These are phyloP conservation scores for Dermolepida albohirtum DNA, from an alignment of 2,888 invertebrate species.

Conservation along the genomic window DNA sequence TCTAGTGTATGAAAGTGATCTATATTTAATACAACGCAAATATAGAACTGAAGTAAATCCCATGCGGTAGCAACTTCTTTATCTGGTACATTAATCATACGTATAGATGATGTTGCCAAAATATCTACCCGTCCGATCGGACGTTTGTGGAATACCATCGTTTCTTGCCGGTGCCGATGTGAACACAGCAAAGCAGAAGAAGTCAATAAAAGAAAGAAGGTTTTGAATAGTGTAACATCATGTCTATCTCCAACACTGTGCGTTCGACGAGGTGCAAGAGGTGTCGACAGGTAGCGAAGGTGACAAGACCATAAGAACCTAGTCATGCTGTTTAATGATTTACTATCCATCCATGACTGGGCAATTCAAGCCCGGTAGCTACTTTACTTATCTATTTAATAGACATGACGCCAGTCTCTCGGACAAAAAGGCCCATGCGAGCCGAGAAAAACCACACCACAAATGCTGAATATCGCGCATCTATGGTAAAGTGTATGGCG, in stretches of 20 bases:
- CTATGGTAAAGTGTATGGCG: no score
- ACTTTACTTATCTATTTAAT: slow-evolving; percentile 64
- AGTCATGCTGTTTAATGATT: slow-evolving; percentile 65
- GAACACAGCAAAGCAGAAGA: not conserved
- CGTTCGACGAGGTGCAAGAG: not conserved
- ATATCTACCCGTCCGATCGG: slow-evolving; percentile 9
- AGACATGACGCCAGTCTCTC: slow-evolving; percentile 60
- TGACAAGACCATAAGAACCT: slow-evolving; percentile 39
- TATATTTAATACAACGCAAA: no score
- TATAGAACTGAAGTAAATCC: no score
- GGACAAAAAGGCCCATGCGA: no score
- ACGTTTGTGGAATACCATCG: slow-evolving; percentile 22
- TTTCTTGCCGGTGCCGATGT: not conserved
- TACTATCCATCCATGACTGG: slow-evolving; percentile 60
- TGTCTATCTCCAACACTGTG: not conserved
- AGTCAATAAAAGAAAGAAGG: not conserved
- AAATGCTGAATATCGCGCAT: no score
- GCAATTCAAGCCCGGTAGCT: slow-evolving; percentile 64
- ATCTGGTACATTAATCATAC: slow-evolving; percentile 34
- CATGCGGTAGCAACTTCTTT: slow-evolving; percentile 17
- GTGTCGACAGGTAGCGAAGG: slow-evolving; percentile 44
- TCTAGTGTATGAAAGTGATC: no score
- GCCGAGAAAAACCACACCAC: no score
- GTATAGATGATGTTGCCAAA: slow-evolving; percentile 33
- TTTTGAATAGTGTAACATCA: slow-evolving; percentile 8